A percentile compares a stretch with the other conserved stretches of the same genome.
phyloP scores from a whole-genome alignment of 2,113 vertebrate genomes.

The Cyanoderma ruficeps region DNA sequence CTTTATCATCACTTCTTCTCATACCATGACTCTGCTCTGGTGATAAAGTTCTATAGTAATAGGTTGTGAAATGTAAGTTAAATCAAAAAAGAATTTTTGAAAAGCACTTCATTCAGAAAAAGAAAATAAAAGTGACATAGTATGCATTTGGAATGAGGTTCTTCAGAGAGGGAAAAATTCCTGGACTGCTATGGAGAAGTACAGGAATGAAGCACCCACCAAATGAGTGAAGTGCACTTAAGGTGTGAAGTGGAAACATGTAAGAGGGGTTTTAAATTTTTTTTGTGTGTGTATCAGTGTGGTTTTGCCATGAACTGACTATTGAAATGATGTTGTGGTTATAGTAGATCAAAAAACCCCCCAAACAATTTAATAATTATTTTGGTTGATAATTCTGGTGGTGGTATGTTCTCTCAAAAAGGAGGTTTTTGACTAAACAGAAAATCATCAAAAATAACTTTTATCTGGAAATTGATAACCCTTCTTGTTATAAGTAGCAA shows the following conservation, averaged over 20 bases:
- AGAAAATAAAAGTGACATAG: not conserved
- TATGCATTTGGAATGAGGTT: slow-evolving; percentile 1
- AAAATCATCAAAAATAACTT: not conserved
- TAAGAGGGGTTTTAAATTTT: not conserved
- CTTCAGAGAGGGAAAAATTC: not conserved
- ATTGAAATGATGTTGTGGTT: not conserved
- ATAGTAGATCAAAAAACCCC: not conserved
- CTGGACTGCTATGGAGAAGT: not conserved
- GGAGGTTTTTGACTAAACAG: not conserved
- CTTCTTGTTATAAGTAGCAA: not conserved
- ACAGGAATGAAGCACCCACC: not conserved
- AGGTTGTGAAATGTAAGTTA: not conserved
- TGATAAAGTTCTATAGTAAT: not conserved
- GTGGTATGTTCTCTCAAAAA: not conserved
- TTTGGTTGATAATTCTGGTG: not conserved
- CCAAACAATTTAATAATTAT: not conserved
- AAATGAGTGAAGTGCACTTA: not conserved
- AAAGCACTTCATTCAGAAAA: slow-evolving; percentile 38
- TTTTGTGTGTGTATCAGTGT: not conserved
- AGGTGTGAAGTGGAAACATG: not conserved
- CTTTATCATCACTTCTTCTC: not conserved
- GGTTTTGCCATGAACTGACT: not conserved
- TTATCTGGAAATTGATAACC: not conserved
- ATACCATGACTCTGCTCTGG: not conserved
- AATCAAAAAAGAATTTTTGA: not conserved